A percentile compares a stretch with the other conserved stretches of the same genome.
phyloP scores from a whole-genome alignment of 2,113 vertebrate genomes.

The Oreochromis spilurus region DNA sequence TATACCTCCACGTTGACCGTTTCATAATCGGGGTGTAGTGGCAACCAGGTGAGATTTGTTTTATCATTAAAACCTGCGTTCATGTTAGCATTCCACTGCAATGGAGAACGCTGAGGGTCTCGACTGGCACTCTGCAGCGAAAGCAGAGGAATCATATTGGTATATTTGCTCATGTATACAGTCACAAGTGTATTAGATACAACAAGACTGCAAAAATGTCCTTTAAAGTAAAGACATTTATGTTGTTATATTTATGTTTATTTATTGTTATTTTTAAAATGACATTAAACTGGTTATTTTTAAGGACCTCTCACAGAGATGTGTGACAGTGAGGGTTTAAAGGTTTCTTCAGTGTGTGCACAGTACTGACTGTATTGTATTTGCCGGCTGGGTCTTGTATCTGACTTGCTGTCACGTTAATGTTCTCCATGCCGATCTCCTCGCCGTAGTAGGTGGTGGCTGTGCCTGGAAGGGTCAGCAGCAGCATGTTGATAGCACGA shows the following conservation, averaged over 20 bases:
- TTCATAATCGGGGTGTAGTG: conserved; percentile 75
- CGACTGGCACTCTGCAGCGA: conserved; percentile 67
- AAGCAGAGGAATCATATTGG: neutral
- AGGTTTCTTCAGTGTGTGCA: neutral
- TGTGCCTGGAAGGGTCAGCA: conserved; percentile 93
- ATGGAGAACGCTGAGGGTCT: conserved; percentile 83
- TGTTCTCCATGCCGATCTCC: conserved; percentile 93
- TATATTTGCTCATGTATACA: neutral
- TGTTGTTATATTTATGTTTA: neutral
- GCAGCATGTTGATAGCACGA: conserved; percentile 86
- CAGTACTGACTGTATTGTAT: conserved; percentile 65
- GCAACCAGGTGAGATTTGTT: conserved; percentile 82
- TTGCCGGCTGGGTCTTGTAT: conserved; percentile 74
- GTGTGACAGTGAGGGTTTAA: neutral
- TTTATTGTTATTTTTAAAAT: neutral
- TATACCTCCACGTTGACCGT: conserved; percentile 84
- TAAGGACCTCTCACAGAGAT: neutral
- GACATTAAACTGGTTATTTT: neutral
- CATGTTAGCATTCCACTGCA: conserved; percentile 84
- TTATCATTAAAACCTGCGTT: conserved; percentile 85
- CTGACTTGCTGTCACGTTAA: conserved; percentile 59
- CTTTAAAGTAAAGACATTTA: neutral
- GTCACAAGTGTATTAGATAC: neutral
- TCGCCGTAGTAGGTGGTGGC: conserved; percentile 94
- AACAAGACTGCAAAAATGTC: neutral